Evolutionary conservation across 2,888 invertebrate species (phyloP).

Genomic region (Lasioglossum marginatum): DNA sequence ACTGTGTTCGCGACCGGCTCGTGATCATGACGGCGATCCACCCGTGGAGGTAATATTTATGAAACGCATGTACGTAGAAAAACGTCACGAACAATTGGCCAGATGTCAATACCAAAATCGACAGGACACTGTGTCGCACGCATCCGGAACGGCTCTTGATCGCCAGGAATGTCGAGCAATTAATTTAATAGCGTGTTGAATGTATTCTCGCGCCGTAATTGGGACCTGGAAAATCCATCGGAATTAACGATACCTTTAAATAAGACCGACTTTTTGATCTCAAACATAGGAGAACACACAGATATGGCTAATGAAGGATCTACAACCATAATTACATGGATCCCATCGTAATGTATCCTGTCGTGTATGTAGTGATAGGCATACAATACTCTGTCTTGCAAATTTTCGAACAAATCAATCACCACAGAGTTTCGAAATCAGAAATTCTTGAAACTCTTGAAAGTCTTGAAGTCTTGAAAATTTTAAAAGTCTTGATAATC

Average conservation of each 20-base stretch:
- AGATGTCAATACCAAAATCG: constrained; percentile 7
- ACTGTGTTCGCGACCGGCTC: neutral
- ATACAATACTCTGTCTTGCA: no score
- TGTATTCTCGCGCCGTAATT: neutral
- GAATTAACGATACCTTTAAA: neutral
- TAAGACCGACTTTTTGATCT: no score
- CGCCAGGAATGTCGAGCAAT: neutral
- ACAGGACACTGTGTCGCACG: neutral
- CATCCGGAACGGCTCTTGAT: neutral
- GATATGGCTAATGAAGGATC: no score
- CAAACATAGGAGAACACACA: no score
- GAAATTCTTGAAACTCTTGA: no score
- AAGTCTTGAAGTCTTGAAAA: no score
- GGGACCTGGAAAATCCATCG: neutral
- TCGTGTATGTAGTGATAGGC: no score
- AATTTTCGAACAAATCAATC: no score
- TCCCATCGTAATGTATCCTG: no score
- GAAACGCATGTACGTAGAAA: constrained; percentile 3
- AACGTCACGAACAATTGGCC: constrained; percentile 29
- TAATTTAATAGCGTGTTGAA: neutral
- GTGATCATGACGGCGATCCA: neutral
- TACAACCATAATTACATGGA: no score
- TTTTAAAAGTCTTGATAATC: no score
- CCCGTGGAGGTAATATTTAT: constrained; percentile 21
- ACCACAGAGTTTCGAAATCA: no score